These are phyloP conservation scores for Tapirus indicus DNA, from an alignment of 2,797 vertebrate genomes.

Conservation along the genomic window DNA sequence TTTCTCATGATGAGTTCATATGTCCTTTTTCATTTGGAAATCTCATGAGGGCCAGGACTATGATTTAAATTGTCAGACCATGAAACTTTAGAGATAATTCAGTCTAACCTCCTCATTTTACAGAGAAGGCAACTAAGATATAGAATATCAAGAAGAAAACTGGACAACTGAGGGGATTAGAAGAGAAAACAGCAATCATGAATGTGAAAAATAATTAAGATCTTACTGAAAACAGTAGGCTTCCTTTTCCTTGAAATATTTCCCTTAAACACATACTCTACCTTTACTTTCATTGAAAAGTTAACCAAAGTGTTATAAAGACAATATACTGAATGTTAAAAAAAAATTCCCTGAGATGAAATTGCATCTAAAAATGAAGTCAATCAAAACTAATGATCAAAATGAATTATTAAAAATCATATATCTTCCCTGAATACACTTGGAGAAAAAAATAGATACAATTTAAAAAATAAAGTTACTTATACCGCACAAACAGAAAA, in stretches of 20 bases:
- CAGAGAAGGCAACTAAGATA: background rate
- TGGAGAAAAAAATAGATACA: background rate
- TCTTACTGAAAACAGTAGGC: background rate
- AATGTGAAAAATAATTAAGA: background rate
- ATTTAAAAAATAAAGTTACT: background rate
- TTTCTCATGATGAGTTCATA: background rate
- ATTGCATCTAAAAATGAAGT: background rate
- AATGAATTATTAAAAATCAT: background rate
- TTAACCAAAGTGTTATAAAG: background rate
- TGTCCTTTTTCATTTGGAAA: slow-evolving; percentile 16
- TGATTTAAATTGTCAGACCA: background rate
- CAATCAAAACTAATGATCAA: slow-evolving; percentile 13
- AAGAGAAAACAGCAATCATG: background rate
- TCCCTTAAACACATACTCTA: background rate
- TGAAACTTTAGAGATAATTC: background rate
- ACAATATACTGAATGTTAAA: background rate
- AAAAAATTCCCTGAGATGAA: background rate
- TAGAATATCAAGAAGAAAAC: background rate
- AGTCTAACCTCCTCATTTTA: background rate
- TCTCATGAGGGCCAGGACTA: background rate
- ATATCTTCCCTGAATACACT: background rate
- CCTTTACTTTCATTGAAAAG: slow-evolving; percentile 9
- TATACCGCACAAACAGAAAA: background rate
- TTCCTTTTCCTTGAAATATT: background rate
- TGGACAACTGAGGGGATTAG: background rate